A percentile compares a stretch with the other conserved stretches of the same genome.
Conservation (phyloP, 2,888 invertebrate species). For the Dryocosmus kuriphilus region DNA sequence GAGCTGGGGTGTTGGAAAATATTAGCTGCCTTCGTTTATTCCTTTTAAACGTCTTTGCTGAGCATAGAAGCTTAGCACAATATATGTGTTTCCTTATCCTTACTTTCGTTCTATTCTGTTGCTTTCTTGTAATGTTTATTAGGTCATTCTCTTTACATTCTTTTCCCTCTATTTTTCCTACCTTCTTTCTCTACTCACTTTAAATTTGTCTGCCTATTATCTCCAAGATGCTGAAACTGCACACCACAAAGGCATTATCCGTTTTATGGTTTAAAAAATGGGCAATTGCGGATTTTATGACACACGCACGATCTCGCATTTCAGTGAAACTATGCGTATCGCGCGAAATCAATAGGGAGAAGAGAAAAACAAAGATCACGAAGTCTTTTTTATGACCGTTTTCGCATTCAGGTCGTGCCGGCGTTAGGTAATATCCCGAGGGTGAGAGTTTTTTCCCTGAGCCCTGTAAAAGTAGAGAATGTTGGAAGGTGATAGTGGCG, state of each 20-base stretch:
- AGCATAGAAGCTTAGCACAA: not conserved
- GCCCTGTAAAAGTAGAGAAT: slow-evolving; percentile 43
- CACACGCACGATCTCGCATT: slow-evolving; percentile 33
- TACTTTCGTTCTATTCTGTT: slow-evolving; percentile 9
- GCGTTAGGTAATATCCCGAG: slow-evolving; percentile 72
- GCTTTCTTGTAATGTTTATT: not conserved
- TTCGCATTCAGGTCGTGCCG: slow-evolving; percentile 74
- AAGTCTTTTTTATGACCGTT: slow-evolving; percentile 67
- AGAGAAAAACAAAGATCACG: slow-evolving; percentile 65
- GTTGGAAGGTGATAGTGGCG: slow-evolving; percentile 59
- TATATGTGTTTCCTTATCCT: slow-evolving; percentile 38
- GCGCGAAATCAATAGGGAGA: slow-evolving; percentile 61
- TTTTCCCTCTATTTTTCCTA: not conserved
- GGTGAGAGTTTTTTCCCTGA: slow-evolving; percentile 59
- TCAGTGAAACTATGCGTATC: slow-evolving; percentile 49
- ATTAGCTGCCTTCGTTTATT: slow-evolving; percentile 66
- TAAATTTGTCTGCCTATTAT: not conserved
- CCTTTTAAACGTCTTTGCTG: slow-evolving; percentile 38
- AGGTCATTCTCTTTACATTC: not conserved
- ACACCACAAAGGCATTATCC: not conserved
- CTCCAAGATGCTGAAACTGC: not conserved
- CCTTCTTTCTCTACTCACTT: not conserved
- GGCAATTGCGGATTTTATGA: slow-evolving; percentile 8
- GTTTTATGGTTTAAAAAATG: slow-evolving; percentile 6
- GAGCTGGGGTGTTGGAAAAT: slow-evolving; percentile 64